Conservation (phyloP, 2,888 invertebrate species). For the Xylophagus ater region DNA sequence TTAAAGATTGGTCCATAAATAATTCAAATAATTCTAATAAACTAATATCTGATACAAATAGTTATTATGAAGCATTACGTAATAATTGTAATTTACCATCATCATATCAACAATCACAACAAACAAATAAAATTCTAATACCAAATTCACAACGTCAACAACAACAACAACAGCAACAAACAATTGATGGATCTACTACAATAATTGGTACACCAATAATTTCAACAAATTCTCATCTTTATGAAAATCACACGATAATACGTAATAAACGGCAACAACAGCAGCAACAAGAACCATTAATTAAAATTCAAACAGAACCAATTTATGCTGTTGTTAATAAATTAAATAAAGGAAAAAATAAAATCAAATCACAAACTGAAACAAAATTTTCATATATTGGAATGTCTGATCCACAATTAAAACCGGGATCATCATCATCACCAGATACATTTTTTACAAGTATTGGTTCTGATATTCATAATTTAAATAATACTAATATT, state of each 20-base stretch:
- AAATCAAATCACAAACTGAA: constrained; percentile 24
- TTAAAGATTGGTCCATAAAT: constrained; percentile 52
- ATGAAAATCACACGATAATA: constrained; percentile 9
- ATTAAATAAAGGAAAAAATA: constrained; percentile 38
- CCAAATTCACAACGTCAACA: constrained; percentile 10
- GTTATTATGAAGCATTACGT: constrained; percentile 21
- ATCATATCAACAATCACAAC: too few relatives aligned
- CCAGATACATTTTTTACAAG: constrained; percentile 15
- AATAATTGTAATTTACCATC: constrained; percentile 5
- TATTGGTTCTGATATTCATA: constrained; percentile 12
- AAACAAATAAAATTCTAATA: constrained; percentile 12
- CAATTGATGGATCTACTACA: too few relatives aligned
- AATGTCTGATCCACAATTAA: constrained; percentile 24
- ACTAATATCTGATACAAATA: constrained; percentile 12
- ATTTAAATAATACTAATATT: neutral
- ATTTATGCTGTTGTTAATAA: constrained; percentile 40
- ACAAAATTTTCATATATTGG: constrained; percentile 28
- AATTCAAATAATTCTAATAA: constrained; percentile 26
- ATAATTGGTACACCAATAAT: too few relatives aligned
- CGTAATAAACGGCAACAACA: constrained; percentile 15
- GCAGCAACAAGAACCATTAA: constrained; percentile 8
- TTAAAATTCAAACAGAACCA: constrained; percentile 22
- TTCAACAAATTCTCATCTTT: constrained; percentile 5
- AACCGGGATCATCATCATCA: constrained; percentile 21
- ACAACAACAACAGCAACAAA: too few relatives aligned